These are phyloP conservation scores for Eleginops maclovinus DNA, from an alignment of 2,113 vertebrate genomes.

Conservation along the genomic window DNA sequence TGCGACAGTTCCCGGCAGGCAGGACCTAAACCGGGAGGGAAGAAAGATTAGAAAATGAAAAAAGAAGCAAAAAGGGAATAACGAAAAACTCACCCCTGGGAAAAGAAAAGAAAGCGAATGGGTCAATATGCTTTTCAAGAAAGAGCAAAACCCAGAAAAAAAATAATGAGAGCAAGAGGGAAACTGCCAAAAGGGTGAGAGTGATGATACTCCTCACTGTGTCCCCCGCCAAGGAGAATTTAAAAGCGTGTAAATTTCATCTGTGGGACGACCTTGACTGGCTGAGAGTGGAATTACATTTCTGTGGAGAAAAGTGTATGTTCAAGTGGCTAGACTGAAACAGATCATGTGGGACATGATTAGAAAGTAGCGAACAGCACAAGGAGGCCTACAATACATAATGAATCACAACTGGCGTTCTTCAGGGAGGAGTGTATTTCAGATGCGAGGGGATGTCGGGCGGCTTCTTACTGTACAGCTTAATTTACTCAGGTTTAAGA, in stretches of 20 bases:
- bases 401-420: constrained; percentile 51
- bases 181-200: constrained; percentile 22
- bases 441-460: constrained; percentile 4
- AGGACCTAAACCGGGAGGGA: neutral
- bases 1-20: constrained; percentile 24
- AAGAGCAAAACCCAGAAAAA: neutral
- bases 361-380: constrained; percentile 62
- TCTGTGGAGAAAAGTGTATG: constrained; percentile 57
- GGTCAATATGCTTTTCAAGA: constrained; percentile 13
- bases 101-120: neutral
- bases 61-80: neutral
- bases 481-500: constrained; percentile 6
- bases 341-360: constrained; percentile 62
- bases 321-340: constrained; percentile 54
- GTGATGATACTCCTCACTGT: constrained; percentile 27
- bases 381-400: constrained; percentile 32
- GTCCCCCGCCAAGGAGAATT: constrained; percentile 55
- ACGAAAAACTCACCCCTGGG: constrained; percentile 1
- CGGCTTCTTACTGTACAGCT: neutral
- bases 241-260: constrained; percentile 75
- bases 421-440: constrained; percentile 30
- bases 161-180: constrained; percentile 5
- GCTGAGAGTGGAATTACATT: constrained; percentile 68
- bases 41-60: constrained; percentile 9
- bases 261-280: constrained; percentile 67